Base-by-base conservation (phyloP, 2,113 vertebrate genomes). In the Eptesicus fuscus region DNA sequence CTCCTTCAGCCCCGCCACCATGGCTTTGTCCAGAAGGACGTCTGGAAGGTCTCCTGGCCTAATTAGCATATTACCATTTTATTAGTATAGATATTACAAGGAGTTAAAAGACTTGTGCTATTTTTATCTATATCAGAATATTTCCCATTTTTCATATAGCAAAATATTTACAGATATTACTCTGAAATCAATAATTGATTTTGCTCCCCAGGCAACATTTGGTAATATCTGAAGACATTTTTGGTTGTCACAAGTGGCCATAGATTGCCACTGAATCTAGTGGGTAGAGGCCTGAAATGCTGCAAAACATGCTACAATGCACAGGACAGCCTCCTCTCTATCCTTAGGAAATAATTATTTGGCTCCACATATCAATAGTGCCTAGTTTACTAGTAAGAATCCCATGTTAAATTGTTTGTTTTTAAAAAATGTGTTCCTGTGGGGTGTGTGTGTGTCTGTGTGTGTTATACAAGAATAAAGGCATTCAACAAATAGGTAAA, bases 281-380 rank as follows among this genome's bases (percentile, higher is more conserved):
- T 47, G 2, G 32, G 0, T 40, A 7, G n/a, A 63, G 9, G 1
- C 3, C 53, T 32, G 18, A 42, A 8, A 71, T 71, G 4, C 3
- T 71, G 23, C 42, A 61, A 56, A 91, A 30, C 32, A 83, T 35
- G 1, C 40, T 37, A 9, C 6, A 35, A 0, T 47, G 4, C 11
- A 22, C 18, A 67, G 7, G 2, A 91, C 5, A 73, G 40, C 11
- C 5, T 61, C 40, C 18, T 17, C 4, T 14, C 7, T 7, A 16
- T 2, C 7, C 22, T 1, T 11, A 59, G 7, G 22, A 32, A 44
- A 91, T 4, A 51, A 37, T 65, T 32, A 47, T 22, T 12, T 76
- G 70, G 2, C 1, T 0, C 12, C 13, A 82, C 22, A 84, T 85
- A 35, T 32, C 9, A 42, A 2, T 25, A 63, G 8, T 25, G 17